Percentiles rank a stretch among this genome's conserved stretches.
These are phyloP conservation scores for Rhynchonema sp. DNA, from an alignment of 2,888 invertebrate genomes.

Conservation along the genomic window DNA sequence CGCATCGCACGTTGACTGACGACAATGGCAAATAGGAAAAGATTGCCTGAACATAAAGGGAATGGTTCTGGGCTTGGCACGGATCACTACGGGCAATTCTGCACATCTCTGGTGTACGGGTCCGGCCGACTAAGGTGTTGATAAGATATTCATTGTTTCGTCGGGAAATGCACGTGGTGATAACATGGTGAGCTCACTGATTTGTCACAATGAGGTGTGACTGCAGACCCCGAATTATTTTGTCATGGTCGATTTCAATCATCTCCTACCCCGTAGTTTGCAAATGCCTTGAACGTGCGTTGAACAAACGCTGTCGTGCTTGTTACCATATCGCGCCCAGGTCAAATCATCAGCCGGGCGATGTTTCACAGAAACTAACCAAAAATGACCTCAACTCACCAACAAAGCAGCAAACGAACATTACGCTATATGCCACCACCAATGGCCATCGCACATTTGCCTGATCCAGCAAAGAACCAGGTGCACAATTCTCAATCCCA, in stretches of 20 bases:
- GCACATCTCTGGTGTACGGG: too few species aligned
- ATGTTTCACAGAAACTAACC: neutral
- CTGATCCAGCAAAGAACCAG: neutral
- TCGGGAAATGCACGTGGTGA: too few species aligned
- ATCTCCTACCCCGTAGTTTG: too few species aligned
- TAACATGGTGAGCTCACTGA: too few species aligned
- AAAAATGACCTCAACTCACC: neutral
- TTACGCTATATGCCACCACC: neutral
- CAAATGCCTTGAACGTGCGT: neutral
- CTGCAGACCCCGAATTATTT: too few species aligned
- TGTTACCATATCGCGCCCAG: too few species aligned
- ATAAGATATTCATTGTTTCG: too few species aligned
- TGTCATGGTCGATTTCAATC: too few species aligned
- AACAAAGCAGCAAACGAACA: neutral
- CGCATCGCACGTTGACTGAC: conserved; percentile 57
- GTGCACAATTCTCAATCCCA: too few species aligned
- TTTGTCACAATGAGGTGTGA: too few species aligned
- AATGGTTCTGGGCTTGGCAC: neutral
- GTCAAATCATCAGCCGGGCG: neutral
- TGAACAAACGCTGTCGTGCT: too few species aligned
- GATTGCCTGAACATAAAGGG: conserved; percentile 48
- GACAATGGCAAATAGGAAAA: conserved; percentile 66
- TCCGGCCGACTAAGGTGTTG: too few species aligned
- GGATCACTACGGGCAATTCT: neutral
- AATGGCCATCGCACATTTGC: neutral